These are phyloP conservation scores for Orthosia gracilis DNA, from an alignment of 2,888 invertebrate species.

Conservation along the genomic window DNA sequence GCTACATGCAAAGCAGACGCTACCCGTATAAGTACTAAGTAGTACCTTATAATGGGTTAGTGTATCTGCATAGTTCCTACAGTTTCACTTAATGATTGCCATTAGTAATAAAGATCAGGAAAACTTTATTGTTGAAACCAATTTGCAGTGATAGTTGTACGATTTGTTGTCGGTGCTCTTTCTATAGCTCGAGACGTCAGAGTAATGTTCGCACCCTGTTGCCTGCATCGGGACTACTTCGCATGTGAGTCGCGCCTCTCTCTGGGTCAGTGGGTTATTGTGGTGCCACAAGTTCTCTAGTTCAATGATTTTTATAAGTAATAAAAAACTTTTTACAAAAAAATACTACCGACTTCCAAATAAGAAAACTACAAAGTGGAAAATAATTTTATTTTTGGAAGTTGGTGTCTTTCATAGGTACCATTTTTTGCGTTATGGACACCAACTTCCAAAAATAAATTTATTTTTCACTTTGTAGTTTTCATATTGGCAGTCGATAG, in stretches of 20 bases:
- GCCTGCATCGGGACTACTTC: neutral
- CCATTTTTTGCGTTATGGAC: too few species aligned
- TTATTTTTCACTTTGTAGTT: too few species aligned
- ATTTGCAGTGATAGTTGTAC: neutral
- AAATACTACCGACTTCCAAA: too few species aligned
- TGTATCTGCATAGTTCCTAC: neutral
- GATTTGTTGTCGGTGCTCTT: neutral
- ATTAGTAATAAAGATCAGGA: neutral
- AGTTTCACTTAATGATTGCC: neutral
- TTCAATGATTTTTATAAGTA: neutral
- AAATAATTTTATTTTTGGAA: too few species aligned
- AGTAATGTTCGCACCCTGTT: slow-evolving; percentile 4
- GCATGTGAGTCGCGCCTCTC: slow-evolving; percentile 1
- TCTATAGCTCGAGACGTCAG: slow-evolving; percentile 1
- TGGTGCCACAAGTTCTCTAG: neutral
- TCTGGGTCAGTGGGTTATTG: slow-evolving; percentile 42
- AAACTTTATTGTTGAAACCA: neutral
- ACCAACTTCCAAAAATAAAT: too few species aligned
- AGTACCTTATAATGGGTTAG: too few species aligned
- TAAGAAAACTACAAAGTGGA: too few species aligned
- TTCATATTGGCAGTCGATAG: too few species aligned
- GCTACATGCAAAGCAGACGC: neutral
- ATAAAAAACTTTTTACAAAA: too few species aligned
- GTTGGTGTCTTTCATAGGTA: too few species aligned
- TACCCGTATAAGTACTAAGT: too few species aligned